Conservation (phyloP, 2,888 invertebrate species). For the Quadroppia sp. region DNA sequence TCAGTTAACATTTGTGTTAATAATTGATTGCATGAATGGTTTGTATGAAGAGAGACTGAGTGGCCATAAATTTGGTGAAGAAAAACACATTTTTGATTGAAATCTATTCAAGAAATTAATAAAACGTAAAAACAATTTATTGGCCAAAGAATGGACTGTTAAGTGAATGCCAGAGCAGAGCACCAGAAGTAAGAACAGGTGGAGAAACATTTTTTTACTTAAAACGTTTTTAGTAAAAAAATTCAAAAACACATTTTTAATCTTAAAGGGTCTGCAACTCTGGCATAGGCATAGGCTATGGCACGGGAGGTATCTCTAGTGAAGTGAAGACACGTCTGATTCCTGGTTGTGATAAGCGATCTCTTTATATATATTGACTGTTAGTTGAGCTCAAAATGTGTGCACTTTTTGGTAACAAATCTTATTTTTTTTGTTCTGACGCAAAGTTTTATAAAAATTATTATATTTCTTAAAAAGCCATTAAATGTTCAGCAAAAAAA, state of each 20-base stretch:
- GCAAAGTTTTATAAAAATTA: background rate
- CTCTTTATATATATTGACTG: background rate
- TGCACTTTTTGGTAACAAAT: background rate
- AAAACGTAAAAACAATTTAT: background rate
- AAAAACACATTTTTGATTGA: background rate
- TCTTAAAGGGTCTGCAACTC: background rate
- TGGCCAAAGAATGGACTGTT: background rate
- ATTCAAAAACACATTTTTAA: background rate
- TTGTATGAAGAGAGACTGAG: background rate
- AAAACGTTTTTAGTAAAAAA: background rate
- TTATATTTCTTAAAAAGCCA: background rate
- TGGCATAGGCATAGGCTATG: no score
- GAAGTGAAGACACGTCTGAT: background rate
- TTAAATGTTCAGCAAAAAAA: slow-evolving; percentile 9
- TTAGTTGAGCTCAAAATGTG: background rate
- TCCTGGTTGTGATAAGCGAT: slow-evolving; percentile 3
- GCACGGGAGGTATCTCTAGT: no score
- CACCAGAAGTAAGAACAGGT: background rate
- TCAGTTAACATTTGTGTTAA: background rate
- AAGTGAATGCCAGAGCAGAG: background rate
- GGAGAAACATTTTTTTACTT: no score
- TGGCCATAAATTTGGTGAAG: background rate
- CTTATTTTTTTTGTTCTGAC: background rate
- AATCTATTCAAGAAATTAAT: background rate
- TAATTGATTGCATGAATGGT: background rate